Percentiles rank a stretch among this genome's conserved stretches.
phyloP scores from a whole-genome alignment of 1,140 invertebrate species.

The Papilio helenus region DNA sequence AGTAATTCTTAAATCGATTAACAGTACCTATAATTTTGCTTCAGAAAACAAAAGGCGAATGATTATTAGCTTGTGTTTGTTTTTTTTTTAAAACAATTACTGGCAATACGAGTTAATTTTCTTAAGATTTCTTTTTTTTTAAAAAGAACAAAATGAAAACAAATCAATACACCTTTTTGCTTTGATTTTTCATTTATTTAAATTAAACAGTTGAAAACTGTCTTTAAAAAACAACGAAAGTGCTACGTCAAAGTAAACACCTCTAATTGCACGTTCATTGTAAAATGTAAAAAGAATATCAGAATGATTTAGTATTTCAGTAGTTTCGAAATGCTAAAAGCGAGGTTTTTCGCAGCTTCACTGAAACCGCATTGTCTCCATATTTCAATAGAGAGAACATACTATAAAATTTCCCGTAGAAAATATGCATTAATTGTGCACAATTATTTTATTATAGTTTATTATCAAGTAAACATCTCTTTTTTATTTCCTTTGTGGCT shows the following conservation, averaged over 20 bases:
- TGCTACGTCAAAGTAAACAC: constrained; percentile 12
- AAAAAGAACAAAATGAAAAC: too few relatives aligned
- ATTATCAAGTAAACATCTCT: too few relatives aligned
- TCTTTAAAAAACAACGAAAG: neutral
- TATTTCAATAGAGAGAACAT: constrained; percentile 13
- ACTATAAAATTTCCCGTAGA: neutral
- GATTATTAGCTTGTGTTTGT: neutral
- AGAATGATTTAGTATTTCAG: constrained; percentile 13
- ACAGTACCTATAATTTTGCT: neutral
- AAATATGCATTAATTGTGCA: neutral
- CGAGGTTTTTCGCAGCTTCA: neutral
- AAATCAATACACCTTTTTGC: too few relatives aligned
- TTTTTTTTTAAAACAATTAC: neutral
- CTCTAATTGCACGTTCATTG: constrained; percentile 17
- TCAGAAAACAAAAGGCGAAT: neutral
- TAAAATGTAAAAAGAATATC: neutral
- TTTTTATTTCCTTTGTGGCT: too few relatives aligned
- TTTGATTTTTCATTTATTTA: neutral
- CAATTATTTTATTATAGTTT: neutral
- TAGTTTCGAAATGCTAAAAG: constrained; percentile 8
- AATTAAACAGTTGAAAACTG: neutral
- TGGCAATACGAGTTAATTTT: neutral
- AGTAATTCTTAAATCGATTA: neutral
- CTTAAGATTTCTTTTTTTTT: too few relatives aligned
- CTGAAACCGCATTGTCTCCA: constrained; percentile 3